Evolutionary conservation across 64 coral and sea anemone species (phyloP), one percentile per base, ranked within the genome.

Genomic region (Pachyseris speciosa): DNA sequence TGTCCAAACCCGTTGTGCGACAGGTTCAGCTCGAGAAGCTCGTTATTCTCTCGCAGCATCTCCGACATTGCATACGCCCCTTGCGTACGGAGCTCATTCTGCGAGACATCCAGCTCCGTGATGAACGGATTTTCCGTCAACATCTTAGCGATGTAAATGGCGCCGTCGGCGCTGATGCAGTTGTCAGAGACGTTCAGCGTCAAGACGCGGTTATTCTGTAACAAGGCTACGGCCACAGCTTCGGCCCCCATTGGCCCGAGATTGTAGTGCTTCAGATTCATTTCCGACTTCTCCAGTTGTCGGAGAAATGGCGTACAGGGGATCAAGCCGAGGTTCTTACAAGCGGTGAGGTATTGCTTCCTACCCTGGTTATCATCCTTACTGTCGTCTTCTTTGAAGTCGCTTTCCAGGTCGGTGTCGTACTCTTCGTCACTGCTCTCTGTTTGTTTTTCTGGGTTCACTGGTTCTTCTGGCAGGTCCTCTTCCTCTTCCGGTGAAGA

Each of bases 91-190:
- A 99, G 73, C 36, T 86, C 84, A 87, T 99, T 99, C 60, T 95
- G 76, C 64, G 96, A 99, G 15, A 99, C 65, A 66, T 99, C 94
- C 52, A 99, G 37, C 25, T 92, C 96, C 11, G 96, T 95, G 8
- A 99, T 95, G 45, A 89, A 99, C 43, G 89, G 95, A 29, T 99
- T 99, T 37, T 99, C 93, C 0, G 79, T 99, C 66, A 99, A 52
- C 93, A 99, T 93, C 83, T 99, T 99, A 3, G 93, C 86, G 19
- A 98, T 91, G 22, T 95, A 98, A 25, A 95, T 92, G 66, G 96
- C 90, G 8, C 96, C 96, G 22, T 99, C 96, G 39, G 83, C 80
- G 19, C 84, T 22, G 33, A 99, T 93, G 6, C 75, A 87, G 51
- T 99, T 99, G 36, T 92, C 84, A 38, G 93, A 44, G 2, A 99